Conservation (phyloP, 92 coral and sea anemone genomes). For the Heliopora coerulea region DNA sequence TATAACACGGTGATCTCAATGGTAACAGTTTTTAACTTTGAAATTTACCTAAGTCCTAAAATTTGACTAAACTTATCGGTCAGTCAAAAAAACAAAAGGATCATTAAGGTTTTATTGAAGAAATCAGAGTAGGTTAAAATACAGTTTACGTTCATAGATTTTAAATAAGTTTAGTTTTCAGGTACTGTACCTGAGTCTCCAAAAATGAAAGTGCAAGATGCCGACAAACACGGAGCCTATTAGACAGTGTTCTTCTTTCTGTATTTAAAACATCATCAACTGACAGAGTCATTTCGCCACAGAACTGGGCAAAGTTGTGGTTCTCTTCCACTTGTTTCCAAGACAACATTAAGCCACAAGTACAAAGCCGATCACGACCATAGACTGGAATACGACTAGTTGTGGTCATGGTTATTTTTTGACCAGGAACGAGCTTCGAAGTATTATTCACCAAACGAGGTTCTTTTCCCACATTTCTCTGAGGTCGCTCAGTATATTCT, state of each 20-base stretch:
- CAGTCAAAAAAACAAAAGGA: too few relatives aligned
- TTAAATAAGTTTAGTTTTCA: too few relatives aligned
- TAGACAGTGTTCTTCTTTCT: background rate
- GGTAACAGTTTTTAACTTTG: too few relatives aligned
- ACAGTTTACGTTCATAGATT: too few relatives aligned
- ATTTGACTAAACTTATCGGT: too few relatives aligned
- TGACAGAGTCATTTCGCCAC: slow-evolving; percentile 10
- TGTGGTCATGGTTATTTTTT: slow-evolving; percentile 1
- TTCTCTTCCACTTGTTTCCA: slow-evolving; percentile 20
- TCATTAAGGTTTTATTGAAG: too few relatives aligned
- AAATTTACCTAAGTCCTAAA: too few relatives aligned
- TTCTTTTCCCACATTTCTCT: background rate
- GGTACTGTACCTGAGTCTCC: slow-evolving; percentile 28
- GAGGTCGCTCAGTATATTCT: background rate
- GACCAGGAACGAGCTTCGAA: slow-evolving; percentile 5
- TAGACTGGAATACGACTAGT: slow-evolving; percentile 1
- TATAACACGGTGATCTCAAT: too few relatives aligned
- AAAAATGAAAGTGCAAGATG: slow-evolving; percentile 23
- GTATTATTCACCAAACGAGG: background rate
- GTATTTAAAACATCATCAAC: slow-evolving; percentile 18
- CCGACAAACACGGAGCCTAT: background rate
- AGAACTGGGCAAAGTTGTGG: slow-evolving; percentile 15
- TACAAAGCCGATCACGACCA: background rate
- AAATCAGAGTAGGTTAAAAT: too few relatives aligned
- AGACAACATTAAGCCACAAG: slow-evolving; percentile 20